Conservation (phyloP, 1,140 invertebrate genomes). For the Lutraria rhynchaena region DNA sequence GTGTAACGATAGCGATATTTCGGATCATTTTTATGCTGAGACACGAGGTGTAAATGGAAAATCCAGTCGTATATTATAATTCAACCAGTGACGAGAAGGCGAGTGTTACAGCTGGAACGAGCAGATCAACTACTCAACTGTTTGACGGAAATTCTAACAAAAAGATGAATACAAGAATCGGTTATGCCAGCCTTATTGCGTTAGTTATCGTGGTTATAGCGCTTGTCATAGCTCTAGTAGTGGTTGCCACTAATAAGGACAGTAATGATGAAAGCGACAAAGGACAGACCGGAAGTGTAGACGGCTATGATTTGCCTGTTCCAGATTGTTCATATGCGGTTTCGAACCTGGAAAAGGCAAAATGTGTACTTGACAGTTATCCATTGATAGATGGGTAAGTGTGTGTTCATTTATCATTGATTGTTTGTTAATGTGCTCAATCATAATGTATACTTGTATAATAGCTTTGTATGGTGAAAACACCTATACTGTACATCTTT, state of each 20-base stretch:
- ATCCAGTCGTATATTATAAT: too few relatives aligned
- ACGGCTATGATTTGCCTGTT: background rate
- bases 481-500: too few relatives aligned
- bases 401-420: too few relatives aligned
- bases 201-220: conserved; percentile 37
- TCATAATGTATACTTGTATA: too few relatives aligned
- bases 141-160: background rate
- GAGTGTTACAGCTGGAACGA: too few relatives aligned
- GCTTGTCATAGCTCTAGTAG: conserved; percentile 58
- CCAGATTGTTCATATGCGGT: conserved; percentile 47
- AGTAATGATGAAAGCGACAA: background rate
- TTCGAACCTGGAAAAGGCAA: conserved; percentile 79
- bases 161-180: conserved; percentile 14
- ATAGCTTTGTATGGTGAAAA: too few relatives aligned
- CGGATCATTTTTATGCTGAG: too few relatives aligned
- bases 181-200: background rate
- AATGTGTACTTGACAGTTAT: conserved; percentile 85
- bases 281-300: background rate
- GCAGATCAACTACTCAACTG: background rate
- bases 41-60: too few relatives aligned
- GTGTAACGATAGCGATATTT: too few relatives aligned
- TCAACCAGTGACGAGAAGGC: too few relatives aligned
- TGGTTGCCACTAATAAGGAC: background rate
- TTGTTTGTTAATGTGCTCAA: too few relatives aligned
- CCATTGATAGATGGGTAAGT: conserved; percentile 87